A percentile compares a stretch with the other conserved stretches of the same genome.
phyloP scores from a whole-genome alignment of 1,140 invertebrate species.

The Xylocopa sonorina region DNA sequence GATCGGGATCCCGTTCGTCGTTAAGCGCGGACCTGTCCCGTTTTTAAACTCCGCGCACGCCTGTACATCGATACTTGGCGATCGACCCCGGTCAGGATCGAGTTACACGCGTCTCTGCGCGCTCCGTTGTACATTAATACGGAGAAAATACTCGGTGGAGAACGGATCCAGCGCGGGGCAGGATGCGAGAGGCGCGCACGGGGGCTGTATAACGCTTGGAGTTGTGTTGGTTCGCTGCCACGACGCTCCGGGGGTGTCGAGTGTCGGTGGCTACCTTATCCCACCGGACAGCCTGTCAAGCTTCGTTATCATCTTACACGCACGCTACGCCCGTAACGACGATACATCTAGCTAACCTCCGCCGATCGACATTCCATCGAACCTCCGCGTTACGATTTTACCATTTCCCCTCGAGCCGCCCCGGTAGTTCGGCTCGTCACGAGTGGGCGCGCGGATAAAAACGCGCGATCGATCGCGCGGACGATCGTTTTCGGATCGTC shows the following conservation, averaged over 20 bases:
- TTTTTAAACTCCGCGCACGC: conserved; percentile 65
- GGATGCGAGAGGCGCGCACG: conserved; percentile 39
- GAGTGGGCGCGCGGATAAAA: too few relatives aligned
- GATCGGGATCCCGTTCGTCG: conserved; percentile 60
- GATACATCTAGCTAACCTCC: conserved; percentile 59
- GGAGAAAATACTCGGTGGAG: conserved; percentile 69
- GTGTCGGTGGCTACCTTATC: conserved; percentile 77
- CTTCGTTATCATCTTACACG: conserved; percentile 80
- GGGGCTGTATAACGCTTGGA: conserved; percentile 7
- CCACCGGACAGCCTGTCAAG: conserved; percentile 78
- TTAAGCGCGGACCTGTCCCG: conserved; percentile 65
- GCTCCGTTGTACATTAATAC: conserved; percentile 62
- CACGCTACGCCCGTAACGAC: conserved; percentile 62
- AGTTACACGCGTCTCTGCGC: conserved; percentile 64
- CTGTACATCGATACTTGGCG: conserved; percentile 68
- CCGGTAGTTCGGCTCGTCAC: too few relatives aligned
- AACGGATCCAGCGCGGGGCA: conserved; percentile 34
- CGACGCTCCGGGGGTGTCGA: conserved; percentile 72
- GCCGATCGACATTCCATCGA: conserved; percentile 63
- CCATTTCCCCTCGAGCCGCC: conserved; percentile 17
- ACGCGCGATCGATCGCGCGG: too few relatives aligned
- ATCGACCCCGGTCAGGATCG: conserved; percentile 60
- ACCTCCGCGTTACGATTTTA: conserved; percentile 46
- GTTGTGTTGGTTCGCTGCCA: conserved; percentile 62
- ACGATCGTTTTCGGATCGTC: too few relatives aligned